phyloP scores from a whole-genome alignment of 2,113 vertebrate species.

The Morone chrysops region DNA sequence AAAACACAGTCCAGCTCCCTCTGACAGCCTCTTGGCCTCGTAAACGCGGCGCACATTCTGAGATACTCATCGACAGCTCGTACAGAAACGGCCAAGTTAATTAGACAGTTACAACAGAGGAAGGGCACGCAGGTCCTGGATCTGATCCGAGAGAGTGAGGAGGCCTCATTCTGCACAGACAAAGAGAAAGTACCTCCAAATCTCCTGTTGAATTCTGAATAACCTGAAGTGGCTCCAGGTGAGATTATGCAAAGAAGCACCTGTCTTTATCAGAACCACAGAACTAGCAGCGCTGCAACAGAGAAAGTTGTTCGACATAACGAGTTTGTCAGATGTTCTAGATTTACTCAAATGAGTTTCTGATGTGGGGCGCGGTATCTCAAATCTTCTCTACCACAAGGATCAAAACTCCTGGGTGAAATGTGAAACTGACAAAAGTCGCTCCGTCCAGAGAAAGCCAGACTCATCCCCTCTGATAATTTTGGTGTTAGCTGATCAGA shows the following conservation, averaged over 20 bases:
- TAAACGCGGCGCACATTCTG: background rate
- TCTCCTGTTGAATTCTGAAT: background rate
- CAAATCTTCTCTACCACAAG: background rate
- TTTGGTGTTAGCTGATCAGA: slow-evolving; percentile 1
- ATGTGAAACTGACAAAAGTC: background rate
- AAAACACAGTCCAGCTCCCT: background rate
- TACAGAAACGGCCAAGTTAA: background rate
- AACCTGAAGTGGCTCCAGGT: background rate
- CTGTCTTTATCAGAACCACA: background rate
- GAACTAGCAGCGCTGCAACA: background rate
- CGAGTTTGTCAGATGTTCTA: background rate
- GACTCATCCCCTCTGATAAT: background rate
- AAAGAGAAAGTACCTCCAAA: background rate
- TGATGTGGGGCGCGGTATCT: background rate
- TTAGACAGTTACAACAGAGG: slow-evolving; percentile 9
- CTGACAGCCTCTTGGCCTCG: background rate
- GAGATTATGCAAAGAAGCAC: background rate
- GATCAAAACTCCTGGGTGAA: background rate
- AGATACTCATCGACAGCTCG: slow-evolving; percentile 6
- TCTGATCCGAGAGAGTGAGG: slow-evolving; percentile 11
- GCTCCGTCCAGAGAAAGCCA: background rate
- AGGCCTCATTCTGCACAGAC: background rate
- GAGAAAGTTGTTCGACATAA: background rate
- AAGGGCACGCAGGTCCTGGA: background rate
- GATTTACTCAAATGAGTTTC: background rate